Percentiles rank a stretch among this genome's conserved stretches.
phyloP scores from a whole-genome alignment of 2,797 vertebrate genomes.

The Otolemur crassicaudatus region DNA sequence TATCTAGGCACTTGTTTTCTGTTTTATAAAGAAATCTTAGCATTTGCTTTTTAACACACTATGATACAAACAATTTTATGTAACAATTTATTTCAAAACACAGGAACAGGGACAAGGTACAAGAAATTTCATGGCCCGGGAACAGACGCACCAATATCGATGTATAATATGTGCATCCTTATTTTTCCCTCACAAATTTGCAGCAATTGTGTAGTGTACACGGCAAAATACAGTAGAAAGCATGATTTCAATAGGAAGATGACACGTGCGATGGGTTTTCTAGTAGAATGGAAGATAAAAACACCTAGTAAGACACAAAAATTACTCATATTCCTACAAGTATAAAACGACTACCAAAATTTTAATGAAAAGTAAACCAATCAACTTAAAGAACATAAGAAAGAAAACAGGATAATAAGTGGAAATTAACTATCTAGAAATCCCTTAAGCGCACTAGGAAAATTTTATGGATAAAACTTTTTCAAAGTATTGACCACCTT shows the following conservation, averaged over 20 bases:
- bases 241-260: not conserved
- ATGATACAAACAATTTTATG: too few relatives aligned
- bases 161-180: too few relatives aligned
- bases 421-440: not conserved
- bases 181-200: too few relatives aligned
- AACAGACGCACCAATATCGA: too few relatives aligned
- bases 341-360: not conserved
- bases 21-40: too few relatives aligned
- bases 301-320: not conserved
- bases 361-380: not conserved
- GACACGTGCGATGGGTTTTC: not conserved
- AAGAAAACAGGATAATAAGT: not conserved
- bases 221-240: too few relatives aligned
- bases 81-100: too few relatives aligned
- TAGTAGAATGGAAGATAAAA: conserved; percentile 11
- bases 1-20: too few relatives aligned
- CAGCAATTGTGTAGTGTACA: too few relatives aligned
- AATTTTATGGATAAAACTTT: not conserved
- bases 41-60: too few relatives aligned
- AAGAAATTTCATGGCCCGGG: too few relatives aligned
- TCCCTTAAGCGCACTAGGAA: not conserved
- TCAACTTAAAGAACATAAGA: not conserved
- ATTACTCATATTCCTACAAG: not conserved
- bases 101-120: too few relatives aligned
- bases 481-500: not conserved